Evolutionary conservation across 1,140 invertebrate species (phyloP).

Genomic region (Ceratina australensis): DNA sequence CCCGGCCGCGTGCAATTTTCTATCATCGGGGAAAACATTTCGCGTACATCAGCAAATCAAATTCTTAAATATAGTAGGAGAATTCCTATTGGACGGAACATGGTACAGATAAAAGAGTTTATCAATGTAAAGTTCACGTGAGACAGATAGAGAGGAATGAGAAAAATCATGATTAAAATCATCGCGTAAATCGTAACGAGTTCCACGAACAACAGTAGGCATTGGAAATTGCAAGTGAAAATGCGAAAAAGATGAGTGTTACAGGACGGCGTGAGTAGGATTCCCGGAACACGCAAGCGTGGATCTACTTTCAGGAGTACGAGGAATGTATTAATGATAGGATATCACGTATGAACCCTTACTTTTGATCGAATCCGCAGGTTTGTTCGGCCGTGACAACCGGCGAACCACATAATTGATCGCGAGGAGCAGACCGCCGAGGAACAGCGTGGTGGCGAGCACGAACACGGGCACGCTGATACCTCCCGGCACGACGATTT

Average conservation of each 20-base stretch:
- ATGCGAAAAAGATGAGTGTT: slow-evolving; percentile 13
- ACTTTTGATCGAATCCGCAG: slow-evolving; percentile 52
- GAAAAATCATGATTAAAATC: neutral
- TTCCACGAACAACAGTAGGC: neutral
- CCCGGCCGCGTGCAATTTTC: too few relatives aligned
- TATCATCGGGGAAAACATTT: neutral
- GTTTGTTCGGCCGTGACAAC: slow-evolving; percentile 13
- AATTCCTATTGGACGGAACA: neutral
- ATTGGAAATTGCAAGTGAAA: neutral
- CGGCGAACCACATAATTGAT: slow-evolving; percentile 44
- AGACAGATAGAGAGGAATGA: neutral
- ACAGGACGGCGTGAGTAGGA: neutral
- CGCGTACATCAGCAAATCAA: neutral
- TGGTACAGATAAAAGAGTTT: neutral
- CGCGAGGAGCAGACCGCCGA: slow-evolving; percentile 39
- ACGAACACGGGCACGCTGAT: slow-evolving; percentile 33
- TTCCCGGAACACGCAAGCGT: slow-evolving; percentile 37
- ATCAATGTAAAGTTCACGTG: slow-evolving; percentile 4
- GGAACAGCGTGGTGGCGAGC: slow-evolving; percentile 37
- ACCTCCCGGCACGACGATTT: slow-evolving; percentile 21
- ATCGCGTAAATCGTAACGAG: neutral
- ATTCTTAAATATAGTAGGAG: neutral
- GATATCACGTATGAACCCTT: slow-evolving; percentile 32
- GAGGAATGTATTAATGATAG: neutral
- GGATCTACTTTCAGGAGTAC: slow-evolving; percentile 5